A percentile compares a stretch with the other conserved stretches of the same genome.
phyloP scores from a whole-genome alignment of 2,888 invertebrate genomes.

The Listrodromus nycthemerus region DNA sequence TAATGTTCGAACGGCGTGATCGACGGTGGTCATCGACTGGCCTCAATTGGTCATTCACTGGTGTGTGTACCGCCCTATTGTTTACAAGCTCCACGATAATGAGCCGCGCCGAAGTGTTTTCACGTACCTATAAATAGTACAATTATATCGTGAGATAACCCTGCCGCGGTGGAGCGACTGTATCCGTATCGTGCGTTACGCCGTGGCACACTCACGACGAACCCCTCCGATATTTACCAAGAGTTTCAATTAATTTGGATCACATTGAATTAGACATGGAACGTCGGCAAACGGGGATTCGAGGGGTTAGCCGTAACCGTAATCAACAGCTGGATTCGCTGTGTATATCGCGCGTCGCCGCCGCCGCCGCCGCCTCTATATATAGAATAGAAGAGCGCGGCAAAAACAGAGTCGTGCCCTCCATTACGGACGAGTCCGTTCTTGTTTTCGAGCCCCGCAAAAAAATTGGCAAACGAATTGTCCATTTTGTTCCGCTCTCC shows the following conservation, averaged over 20 bases:
- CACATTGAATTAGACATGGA: conserved; percentile 1
- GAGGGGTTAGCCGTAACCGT: no score
- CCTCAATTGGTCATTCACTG: conserved; percentile 28
- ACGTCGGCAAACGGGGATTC: no score
- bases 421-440: no score
- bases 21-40: conserved; percentile 12
- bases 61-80: conserved; percentile 51
- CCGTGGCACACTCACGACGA: background rate
- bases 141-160: conserved; percentile 66
- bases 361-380: no score
- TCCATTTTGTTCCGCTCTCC: no score
- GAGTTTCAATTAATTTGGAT: conserved; percentile 31
- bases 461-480: no score
- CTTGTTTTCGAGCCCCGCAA: no score
- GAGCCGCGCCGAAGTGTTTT: conserved; percentile 46
- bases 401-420: no score
- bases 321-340: no score
- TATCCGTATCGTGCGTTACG: background rate
- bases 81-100: conserved; percentile 50
- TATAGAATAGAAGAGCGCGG: no score
- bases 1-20: background rate
- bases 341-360: no score
- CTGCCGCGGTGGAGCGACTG: conserved; percentile 17
- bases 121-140: conserved; percentile 64
- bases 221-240: background rate